These are phyloP conservation scores for Apodemia mormo DNA, from an alignment of 2,888 invertebrate genomes.

Conservation along the genomic window DNA sequence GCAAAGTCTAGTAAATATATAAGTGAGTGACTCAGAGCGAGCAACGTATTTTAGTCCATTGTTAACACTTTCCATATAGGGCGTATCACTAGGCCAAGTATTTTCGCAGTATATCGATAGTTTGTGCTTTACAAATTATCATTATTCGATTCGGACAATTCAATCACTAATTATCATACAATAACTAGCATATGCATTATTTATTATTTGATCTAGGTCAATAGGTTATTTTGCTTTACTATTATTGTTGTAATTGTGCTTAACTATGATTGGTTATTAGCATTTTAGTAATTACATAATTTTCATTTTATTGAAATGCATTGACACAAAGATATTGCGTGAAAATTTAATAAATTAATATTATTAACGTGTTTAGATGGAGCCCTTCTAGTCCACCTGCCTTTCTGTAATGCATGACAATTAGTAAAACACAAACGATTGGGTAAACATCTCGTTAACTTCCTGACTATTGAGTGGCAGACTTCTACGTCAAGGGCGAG, in stretches of 20 bases:
- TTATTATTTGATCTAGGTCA: conserved; percentile 6
- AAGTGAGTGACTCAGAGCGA: neutral
- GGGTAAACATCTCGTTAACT: too few relatives aligned
- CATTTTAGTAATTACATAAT: neutral
- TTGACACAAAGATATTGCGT: too few relatives aligned
- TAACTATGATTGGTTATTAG: neutral
- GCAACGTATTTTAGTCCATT: neutral
- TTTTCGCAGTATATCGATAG: conserved; percentile 7
- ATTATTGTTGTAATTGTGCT: neutral
- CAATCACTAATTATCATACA: conserved; percentile 16
- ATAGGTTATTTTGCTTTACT: conserved; percentile 10
- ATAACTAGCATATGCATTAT: conserved; percentile 14
- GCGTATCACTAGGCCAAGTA: conserved; percentile 10
- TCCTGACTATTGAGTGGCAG: too few relatives aligned
- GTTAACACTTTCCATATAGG: conserved; percentile 1
- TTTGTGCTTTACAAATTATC: conserved; percentile 6
- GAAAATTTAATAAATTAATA: too few relatives aligned
- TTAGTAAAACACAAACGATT: too few relatives aligned
- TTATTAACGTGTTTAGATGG: too few relatives aligned
- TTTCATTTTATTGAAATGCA: neutral
- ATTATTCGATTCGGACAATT: conserved; percentile 14
- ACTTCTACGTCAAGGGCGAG: too few relatives aligned
- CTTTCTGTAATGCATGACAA: too few relatives aligned
- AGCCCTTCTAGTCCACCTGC: too few relatives aligned
- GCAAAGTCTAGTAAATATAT: neutral